These are phyloP conservation scores for Luffia ferchaultella DNA, from an alignment of 2,888 invertebrate genomes.

Conservation along the genomic window DNA sequence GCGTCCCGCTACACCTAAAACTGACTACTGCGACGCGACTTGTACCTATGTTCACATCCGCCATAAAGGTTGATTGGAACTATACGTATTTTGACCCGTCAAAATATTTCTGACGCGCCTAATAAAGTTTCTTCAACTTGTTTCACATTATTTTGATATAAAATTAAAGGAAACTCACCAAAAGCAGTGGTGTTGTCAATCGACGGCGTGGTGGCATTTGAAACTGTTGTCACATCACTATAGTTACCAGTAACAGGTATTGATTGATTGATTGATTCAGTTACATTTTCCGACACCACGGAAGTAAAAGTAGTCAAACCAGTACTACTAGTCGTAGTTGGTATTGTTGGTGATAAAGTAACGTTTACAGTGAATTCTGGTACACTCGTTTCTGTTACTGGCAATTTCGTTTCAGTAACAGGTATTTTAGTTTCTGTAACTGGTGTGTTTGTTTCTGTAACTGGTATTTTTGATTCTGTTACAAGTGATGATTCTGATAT, in stretches of 20 bases:
- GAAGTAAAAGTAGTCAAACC: slow-evolving; percentile 27
- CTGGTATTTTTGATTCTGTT: slow-evolving; percentile 6
- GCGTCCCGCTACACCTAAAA: too few relatives aligned
- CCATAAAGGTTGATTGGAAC: too few relatives aligned
- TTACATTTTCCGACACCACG: slow-evolving; percentile 23
- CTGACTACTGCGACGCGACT: too few relatives aligned
- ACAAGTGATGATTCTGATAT: slow-evolving; percentile 12
- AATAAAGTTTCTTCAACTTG: too few relatives aligned
- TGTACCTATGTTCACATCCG: too few relatives aligned
- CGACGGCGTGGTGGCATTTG: slow-evolving; percentile 11
- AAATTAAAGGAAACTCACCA: not conserved
- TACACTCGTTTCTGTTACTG: slow-evolving; percentile 18
- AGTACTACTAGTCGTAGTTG: slow-evolving; percentile 30
- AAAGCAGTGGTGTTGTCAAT: slow-evolving; percentile 1
- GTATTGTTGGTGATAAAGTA: slow-evolving; percentile 34
- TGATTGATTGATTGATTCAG: slow-evolving; percentile 8
- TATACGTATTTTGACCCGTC: too few relatives aligned
- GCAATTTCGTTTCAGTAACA: slow-evolving; percentile 7
- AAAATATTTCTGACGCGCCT: too few relatives aligned
- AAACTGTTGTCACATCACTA: slow-evolving; percentile 21
- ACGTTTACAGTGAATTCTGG: slow-evolving; percentile 46
- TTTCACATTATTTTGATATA: too few relatives aligned
- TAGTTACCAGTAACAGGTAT: slow-evolving; percentile 14
- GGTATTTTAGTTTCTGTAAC: slow-evolving; percentile 1
- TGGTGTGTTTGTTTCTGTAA: slow-evolving; percentile 2